These are phyloP conservation scores for Poeciliopsis retropinna DNA, from an alignment of 2,113 vertebrate genomes.

Conservation along the genomic window DNA sequence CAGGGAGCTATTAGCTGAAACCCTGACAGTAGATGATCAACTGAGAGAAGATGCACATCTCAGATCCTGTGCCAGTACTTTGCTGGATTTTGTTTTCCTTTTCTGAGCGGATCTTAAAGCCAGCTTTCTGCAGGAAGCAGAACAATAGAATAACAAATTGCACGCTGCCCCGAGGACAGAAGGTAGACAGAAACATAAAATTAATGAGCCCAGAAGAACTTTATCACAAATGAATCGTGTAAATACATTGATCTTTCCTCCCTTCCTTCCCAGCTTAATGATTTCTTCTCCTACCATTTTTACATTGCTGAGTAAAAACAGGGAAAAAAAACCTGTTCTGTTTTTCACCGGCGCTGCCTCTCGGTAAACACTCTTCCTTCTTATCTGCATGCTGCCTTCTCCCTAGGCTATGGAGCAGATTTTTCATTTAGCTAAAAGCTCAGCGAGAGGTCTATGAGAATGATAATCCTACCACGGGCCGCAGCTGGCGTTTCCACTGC, in stretches of 20 bases:
- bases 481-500: conserved; percentile 97
- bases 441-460: conserved; percentile 99
- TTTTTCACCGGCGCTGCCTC: conserved; percentile 93
- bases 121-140: conserved; percentile 77
- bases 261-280: conserved; percentile 83
- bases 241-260: conserved; percentile 96
- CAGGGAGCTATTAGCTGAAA: neutral
- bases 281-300: conserved; percentile 90
- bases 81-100: neutral
- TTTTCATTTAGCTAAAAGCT: conserved; percentile 99
- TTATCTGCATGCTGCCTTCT: conserved; percentile 96
- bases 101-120: conserved; percentile 15
- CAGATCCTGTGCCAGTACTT: neutral
- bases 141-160: conserved; percentile 83
- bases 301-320: conserved; percentile 85
- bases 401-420: conserved; percentile 99
- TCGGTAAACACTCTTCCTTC: conserved; percentile 96
- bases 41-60: neutral
- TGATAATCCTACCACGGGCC: conserved; percentile 97
- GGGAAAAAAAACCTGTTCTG: conserved; percentile 92
- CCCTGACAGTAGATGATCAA: no score
- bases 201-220: conserved; percentile 98
- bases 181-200: conserved; percentile 99
- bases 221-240: conserved; percentile 99
- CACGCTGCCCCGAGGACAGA: conserved; percentile 93